A percentile compares a stretch with the other conserved stretches of the same genome.
phyloP scores from a whole-genome alignment of 1,140 invertebrate genomes.

The Pantala flavescens region DNA sequence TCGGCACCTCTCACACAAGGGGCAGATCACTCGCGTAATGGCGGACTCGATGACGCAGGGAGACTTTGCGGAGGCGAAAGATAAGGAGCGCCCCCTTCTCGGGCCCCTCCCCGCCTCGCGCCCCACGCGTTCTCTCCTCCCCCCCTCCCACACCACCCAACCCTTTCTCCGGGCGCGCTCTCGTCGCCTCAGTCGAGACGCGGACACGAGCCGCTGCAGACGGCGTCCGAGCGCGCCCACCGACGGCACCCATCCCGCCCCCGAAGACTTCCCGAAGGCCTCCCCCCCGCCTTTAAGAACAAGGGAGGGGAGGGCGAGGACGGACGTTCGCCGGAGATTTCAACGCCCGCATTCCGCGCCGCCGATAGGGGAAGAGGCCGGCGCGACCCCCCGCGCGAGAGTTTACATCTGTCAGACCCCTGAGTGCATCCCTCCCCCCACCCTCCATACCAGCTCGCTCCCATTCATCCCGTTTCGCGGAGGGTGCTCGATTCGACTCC shows the following conservation, averaged over 20 bases:
- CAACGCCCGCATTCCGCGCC: background rate
- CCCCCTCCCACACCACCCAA: background rate
- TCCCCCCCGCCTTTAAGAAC: background rate
- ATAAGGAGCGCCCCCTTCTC: background rate
- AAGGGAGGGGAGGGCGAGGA: background rate
- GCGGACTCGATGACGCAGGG: background rate
- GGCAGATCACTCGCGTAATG: slow-evolving; percentile 3
- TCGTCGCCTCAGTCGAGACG: background rate
- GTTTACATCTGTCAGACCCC: no score
- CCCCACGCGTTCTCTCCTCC: background rate
- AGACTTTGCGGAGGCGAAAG: background rate
- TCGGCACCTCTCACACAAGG: background rate
- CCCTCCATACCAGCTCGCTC: no score
- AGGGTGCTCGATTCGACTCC: no score
- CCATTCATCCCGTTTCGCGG: no score
- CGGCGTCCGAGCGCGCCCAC: background rate
- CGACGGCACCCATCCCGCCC: background rate
- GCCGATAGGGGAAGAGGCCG: background rate
- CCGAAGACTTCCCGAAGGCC: background rate
- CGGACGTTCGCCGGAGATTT: background rate
- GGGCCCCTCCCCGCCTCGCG: background rate
- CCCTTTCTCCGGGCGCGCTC: background rate
- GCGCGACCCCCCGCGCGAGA: no score
- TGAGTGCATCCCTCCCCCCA: background rate
- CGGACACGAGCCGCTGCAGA: slow-evolving; percentile 5